Conservation (phyloP, 2,888 invertebrate genomes). For the Boloria selene region DNA sequence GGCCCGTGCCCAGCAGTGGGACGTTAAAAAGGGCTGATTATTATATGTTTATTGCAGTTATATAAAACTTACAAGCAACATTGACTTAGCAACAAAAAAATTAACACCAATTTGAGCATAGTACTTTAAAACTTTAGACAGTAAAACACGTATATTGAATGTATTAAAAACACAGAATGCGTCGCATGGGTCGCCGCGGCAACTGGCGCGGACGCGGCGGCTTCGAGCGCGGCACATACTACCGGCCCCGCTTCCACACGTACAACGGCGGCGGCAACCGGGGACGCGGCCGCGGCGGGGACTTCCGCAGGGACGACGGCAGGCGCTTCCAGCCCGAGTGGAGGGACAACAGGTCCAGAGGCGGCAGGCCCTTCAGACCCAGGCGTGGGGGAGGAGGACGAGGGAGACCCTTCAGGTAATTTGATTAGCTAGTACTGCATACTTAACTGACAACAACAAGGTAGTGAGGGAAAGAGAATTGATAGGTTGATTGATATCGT, state of each 20-base stretch:
- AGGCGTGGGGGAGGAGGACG: conserved; percentile 68
- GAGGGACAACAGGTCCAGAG: conserved; percentile 64
- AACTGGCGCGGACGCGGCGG: conserved; percentile 81
- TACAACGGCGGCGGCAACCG: conserved; percentile 81
- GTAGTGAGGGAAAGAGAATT: too few relatives aligned
- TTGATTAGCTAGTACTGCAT: too few relatives aligned
- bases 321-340: conserved; percentile 56
- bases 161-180: conserved; percentile 35
- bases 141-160: not conserved
- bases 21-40: too few relatives aligned
- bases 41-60: too few relatives aligned
- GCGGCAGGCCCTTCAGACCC: conserved; percentile 70
- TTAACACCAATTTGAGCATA: not conserved
- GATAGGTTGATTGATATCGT: too few relatives aligned
- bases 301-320: conserved; percentile 62
- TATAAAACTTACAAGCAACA: too few relatives aligned
- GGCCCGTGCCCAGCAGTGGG: too few relatives aligned
- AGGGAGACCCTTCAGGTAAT: conserved; percentile 73
- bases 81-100: not conserved
- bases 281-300: conserved; percentile 70
- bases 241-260: conserved; percentile 89
- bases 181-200: conserved; percentile 76
- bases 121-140: too few relatives aligned
- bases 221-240: conserved; percentile 89
- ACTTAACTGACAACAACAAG: too few relatives aligned